These are phyloP conservation scores for Plagodis pulveraria DNA, from an alignment of 2,888 invertebrate species.

Conservation along the genomic window DNA sequence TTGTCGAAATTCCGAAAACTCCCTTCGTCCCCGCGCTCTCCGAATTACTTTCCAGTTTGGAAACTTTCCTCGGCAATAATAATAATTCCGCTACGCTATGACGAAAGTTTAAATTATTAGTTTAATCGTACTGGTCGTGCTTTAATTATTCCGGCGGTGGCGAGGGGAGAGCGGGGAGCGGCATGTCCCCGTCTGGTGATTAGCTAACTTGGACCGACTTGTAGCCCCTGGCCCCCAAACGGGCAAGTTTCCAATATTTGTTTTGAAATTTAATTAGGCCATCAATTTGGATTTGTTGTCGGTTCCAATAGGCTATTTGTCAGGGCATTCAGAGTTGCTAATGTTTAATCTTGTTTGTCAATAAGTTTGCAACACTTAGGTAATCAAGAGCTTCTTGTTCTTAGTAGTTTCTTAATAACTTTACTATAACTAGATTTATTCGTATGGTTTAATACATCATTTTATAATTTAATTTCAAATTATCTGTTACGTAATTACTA, in stretches of 20 bases:
- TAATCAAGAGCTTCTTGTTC: neutral
- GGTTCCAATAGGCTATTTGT: slow-evolving; percentile 34
- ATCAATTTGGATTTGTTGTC: slow-evolving; percentile 59
- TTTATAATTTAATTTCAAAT: no score
- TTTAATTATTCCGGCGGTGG: slow-evolving; percentile 68
- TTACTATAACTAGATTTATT: no score
- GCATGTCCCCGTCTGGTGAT: slow-evolving; percentile 54
- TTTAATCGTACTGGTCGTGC: slow-evolving; percentile 75
- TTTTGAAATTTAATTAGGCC: slow-evolving; percentile 59
- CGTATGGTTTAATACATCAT: no score
- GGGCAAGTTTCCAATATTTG: slow-evolving; percentile 59
- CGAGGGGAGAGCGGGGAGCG: slow-evolving; percentile 28
- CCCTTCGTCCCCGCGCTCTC: slow-evolving; percentile 47
- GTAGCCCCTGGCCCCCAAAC: slow-evolving; percentile 43
- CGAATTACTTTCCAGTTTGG: slow-evolving; percentile 80
- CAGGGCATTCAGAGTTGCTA: neutral
- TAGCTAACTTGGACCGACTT: slow-evolving; percentile 54
- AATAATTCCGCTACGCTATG: slow-evolving; percentile 79
- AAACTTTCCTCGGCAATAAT: slow-evolving; percentile 77
- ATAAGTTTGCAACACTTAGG: neutral
- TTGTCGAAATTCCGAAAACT: slow-evolving; percentile 70
- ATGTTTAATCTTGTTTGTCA: neutral
- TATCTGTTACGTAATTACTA: no score
- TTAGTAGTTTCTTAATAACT: no score
- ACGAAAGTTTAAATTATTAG: slow-evolving; percentile 83